phyloP scores from a whole-genome alignment of 2,113 vertebrate species.

The Cryptoleucopteryx plumbea region DNA sequence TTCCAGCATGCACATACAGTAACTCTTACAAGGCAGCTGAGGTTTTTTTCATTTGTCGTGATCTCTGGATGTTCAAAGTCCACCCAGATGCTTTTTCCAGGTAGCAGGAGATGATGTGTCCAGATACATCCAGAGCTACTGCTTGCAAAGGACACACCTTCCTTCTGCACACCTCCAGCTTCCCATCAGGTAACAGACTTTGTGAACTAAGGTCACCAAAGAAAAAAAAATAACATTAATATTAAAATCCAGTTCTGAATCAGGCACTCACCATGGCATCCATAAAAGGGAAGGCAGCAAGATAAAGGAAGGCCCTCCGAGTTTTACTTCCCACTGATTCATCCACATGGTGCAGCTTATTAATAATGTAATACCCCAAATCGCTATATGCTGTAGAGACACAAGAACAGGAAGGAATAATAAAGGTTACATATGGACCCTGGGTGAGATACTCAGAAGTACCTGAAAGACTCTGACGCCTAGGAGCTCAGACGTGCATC shows the following conservation, averaged over 20 bases:
- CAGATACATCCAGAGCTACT: neutral
- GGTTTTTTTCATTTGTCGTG: neutral
- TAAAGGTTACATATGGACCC: neutral
- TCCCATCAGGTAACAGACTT: neutral
- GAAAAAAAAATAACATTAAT: neutral
- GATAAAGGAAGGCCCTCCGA: conserved; percentile 92
- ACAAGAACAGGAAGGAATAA: neutral
- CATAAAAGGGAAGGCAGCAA: conserved; percentile 94
- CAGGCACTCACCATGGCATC: conserved; percentile 91
- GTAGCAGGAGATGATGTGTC: neutral
- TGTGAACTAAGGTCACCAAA: neutral
- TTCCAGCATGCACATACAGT: neutral
- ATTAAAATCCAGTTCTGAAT: neutral
- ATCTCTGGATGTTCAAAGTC: neutral
- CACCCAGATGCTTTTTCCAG: neutral
- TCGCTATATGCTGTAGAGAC: conserved; percentile 84
- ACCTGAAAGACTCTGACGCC: neutral
- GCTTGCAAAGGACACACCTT: neutral
- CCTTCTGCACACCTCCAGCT: neutral
- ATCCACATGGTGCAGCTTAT: conserved; percentile 97
- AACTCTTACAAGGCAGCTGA: neutral
- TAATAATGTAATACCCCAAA: conserved; percentile 96
- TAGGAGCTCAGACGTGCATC: neutral
- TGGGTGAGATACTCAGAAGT: neutral
- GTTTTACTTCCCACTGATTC: conserved; percentile 95